Evolutionary conservation across 1,140 invertebrate genomes (phyloP).

Genomic region (Pseudobourletiella spinata): DNA sequence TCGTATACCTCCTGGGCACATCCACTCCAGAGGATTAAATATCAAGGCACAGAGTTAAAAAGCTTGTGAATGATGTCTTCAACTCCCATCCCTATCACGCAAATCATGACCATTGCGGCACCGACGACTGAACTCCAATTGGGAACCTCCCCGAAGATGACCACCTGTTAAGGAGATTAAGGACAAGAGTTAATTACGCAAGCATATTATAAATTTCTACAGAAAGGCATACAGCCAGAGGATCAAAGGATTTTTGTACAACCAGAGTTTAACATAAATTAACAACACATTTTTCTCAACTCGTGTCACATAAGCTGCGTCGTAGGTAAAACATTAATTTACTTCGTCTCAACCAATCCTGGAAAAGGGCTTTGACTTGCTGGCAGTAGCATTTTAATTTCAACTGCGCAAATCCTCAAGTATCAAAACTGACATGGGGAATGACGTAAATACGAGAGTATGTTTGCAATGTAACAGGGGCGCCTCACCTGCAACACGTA

Average conservation of each 20-base stretch:
- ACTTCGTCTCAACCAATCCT: no score
- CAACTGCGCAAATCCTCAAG: background rate
- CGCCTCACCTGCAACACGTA: conserved; percentile 43
- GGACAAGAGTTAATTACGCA: no score
- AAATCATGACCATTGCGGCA: conserved; percentile 44
- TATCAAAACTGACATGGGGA: background rate
- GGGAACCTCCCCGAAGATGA: conserved; percentile 45
- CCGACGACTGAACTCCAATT: conserved; percentile 43
- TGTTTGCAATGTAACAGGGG: background rate
- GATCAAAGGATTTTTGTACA: no score
- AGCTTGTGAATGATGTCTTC: conserved; percentile 39
- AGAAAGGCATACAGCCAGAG: no score
- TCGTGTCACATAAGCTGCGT: no score
- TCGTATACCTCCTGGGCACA: no score
- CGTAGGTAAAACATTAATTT: no score
- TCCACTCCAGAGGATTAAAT: no score
- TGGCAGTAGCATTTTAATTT: background rate
- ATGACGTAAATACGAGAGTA: background rate
- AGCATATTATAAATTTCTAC: no score
- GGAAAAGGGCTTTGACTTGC: background rate
- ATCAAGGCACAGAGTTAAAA: conserved; percentile 20
- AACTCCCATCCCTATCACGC: conserved; percentile 46
- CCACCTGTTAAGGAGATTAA: no score
- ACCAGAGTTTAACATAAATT: no score
- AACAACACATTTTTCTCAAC: no score